A percentile compares a stretch with the other conserved stretches of the same genome.
These are phyloP conservation scores for Holacanthella duospinosa DNA, from an alignment of 2,888 invertebrate genomes.

Conservation along the genomic window DNA sequence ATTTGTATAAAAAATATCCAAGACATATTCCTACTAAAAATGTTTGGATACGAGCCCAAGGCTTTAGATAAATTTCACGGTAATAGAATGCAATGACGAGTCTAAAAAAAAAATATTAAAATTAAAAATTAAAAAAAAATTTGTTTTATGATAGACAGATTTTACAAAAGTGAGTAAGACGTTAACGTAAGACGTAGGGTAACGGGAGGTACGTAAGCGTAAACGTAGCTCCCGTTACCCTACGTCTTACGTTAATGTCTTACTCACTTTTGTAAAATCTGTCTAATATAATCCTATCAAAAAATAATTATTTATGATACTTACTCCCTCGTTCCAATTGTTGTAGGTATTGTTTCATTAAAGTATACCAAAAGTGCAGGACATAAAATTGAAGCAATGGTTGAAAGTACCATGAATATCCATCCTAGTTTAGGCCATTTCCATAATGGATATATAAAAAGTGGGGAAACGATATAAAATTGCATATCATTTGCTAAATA, in stretches of 20 bases:
- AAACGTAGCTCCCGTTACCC: too few relatives aligned
- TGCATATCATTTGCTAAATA: conserved; percentile 35
- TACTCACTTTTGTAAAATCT: too few relatives aligned
- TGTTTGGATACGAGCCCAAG: conserved; percentile 34
- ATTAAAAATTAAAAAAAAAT: too few relatives aligned
- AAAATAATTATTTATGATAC: too few relatives aligned
- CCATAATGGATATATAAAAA: conserved; percentile 27
- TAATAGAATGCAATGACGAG: background rate
- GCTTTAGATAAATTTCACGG: conserved; percentile 34
- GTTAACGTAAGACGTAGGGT: too few relatives aligned
- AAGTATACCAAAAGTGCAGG: conserved; percentile 15
- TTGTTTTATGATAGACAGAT: too few relatives aligned
- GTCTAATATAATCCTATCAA: too few relatives aligned
- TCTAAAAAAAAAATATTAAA: background rate
- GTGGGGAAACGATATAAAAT: conserved; percentile 29
- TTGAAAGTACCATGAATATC: conserved; percentile 45
- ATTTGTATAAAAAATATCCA: conserved; percentile 32
- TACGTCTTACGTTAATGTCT: too few relatives aligned
- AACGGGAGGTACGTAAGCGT: too few relatives aligned
- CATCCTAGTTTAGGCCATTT: conserved; percentile 46
- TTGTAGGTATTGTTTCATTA: too few relatives aligned
- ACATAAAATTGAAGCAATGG: conserved; percentile 13
- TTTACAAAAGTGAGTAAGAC: too few relatives aligned
- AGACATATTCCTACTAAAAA: conserved; percentile 37
- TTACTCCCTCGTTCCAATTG: background rate